Conservation (phyloP, 1,140 invertebrate genomes). For the Protaetia brevitarsis region DNA sequence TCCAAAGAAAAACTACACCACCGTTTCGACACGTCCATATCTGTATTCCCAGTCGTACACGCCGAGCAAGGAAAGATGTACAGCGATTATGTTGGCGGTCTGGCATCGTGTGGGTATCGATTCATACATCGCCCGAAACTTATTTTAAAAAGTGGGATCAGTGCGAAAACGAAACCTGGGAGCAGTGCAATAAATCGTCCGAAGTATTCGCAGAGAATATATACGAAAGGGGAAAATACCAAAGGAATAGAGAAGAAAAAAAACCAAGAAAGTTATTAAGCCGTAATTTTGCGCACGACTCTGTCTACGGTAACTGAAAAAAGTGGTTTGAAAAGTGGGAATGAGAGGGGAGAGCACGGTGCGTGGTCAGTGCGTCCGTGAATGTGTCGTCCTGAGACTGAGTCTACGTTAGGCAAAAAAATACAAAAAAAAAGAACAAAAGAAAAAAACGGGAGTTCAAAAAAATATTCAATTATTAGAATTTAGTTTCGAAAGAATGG, state of each 20-base stretch:
- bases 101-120: background rate
- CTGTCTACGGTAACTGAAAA: background rate
- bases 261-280: background rate
- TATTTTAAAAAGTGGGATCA: slow-evolving; percentile 15
- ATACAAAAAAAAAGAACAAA: background rate
- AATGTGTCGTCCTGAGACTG: slow-evolving; percentile 2
- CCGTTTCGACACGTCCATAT: background rate
- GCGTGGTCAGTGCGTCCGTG: background rate
- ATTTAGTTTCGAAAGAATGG: slow-evolving; percentile 20
- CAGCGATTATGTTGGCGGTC: background rate
- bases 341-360: background rate
- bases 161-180: background rate
- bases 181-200: background rate
- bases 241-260: background rate
- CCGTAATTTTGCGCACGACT: slow-evolving; percentile 6
- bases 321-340: background rate
- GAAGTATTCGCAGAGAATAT: background rate
- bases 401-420: slow-evolving; percentile 7
- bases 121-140: background rate
- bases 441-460: slow-evolving; percentile 7
- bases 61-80: background rate
- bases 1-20: background rate
- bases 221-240: no score
- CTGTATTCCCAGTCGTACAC: slow-evolving; percentile 4
- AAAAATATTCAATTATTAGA: slow-evolving; percentile 18